A percentile compares a stretch with the other conserved stretches of the same genome.
These are phyloP conservation scores for Stegastes partitus DNA, from an alignment of 2,113 vertebrate species.

Conservation along the genomic window DNA sequence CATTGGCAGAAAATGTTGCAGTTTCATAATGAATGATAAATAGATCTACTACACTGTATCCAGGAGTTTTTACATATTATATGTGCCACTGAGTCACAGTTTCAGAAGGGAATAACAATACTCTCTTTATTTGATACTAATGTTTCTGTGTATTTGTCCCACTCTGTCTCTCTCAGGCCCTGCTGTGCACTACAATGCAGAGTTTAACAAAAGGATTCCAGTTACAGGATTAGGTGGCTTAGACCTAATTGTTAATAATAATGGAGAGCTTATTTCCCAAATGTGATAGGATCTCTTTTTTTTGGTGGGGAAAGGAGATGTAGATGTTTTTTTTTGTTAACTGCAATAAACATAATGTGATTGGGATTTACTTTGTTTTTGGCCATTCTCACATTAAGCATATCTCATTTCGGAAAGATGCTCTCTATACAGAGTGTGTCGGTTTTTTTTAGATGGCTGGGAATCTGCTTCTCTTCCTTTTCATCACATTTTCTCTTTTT, in stretches of 20 bases:
- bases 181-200: constrained; percentile 78
- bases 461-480: constrained; percentile 2
- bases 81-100: not conserved
- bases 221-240: constrained; percentile 85
- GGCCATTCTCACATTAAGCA: not conserved
- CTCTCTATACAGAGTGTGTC: constrained; percentile 16
- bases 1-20: not conserved
- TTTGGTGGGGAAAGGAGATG: no score
- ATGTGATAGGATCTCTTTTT: constrained; percentile 21
- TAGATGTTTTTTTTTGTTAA: not conserved
- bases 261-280: constrained; percentile 62
- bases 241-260: constrained; percentile 26
- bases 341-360: not conserved
- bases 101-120: not conserved
- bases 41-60: not conserved
- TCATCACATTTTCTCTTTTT: constrained; percentile 20
- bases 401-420: constrained; percentile 66
- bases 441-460: constrained; percentile 20
- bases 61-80: not conserved
- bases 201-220: constrained; percentile 84
- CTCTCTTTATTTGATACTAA: constrained; percentile 2
- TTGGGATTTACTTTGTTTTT: not conserved
- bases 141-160: constrained; percentile 37
- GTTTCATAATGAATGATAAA: not conserved
- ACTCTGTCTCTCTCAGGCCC: constrained; percentile 82